These are phyloP conservation scores for Pygathrix nemaeus DNA, from an alignment of 2,113 vertebrate species.

Conservation along the genomic window DNA sequence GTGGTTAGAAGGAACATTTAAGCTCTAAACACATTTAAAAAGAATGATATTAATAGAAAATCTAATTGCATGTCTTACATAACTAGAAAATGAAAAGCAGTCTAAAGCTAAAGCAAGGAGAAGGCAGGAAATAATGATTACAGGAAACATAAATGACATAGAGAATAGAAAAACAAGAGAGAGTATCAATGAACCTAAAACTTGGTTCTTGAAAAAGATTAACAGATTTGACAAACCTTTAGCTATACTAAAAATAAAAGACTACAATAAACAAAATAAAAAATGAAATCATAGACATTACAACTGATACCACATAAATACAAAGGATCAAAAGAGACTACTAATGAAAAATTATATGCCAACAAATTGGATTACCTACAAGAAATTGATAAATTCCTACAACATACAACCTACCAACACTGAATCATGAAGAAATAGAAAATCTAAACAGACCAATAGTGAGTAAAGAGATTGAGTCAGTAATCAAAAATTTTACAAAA, in stretches of 20 bases:
- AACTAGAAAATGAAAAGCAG: neutral
- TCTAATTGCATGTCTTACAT: neutral
- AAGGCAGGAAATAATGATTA: neutral
- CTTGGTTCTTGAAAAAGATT: neutral
- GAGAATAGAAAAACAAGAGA: neutral
- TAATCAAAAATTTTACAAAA: neutral
- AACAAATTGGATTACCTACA: neutral
- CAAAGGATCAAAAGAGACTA: neutral
- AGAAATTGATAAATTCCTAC: neutral
- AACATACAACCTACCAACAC: neutral
- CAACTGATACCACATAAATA: neutral
- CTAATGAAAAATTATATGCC: neutral
- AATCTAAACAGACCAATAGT: neutral
- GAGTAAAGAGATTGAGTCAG: neutral
- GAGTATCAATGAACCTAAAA: neutral
- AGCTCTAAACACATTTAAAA: neutral
- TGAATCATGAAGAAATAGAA: neutral
- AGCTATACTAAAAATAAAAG: neutral
- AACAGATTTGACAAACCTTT: neutral
- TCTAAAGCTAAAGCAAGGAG: neutral
- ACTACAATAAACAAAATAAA: neutral
- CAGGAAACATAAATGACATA: neutral
- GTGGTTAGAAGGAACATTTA: neutral
- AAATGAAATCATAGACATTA: neutral
- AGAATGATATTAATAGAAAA: neutral